Conservation (phyloP, 2,888 invertebrate genomes). For the Megaustenia siamemsis region DNA sequence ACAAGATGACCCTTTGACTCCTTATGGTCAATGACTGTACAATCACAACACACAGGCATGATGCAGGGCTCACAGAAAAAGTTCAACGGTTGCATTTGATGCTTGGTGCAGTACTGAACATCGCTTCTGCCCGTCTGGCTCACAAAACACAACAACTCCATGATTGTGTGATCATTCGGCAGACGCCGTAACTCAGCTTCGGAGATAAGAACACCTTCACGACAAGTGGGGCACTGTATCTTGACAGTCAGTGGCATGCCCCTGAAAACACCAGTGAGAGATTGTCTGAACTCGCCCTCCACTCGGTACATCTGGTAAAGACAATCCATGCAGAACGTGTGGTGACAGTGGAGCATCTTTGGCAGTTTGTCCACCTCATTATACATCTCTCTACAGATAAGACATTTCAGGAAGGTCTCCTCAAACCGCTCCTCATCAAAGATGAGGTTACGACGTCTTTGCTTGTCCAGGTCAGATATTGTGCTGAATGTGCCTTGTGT, state of each 20-base stretch:
- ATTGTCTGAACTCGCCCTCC: conserved; percentile 74
- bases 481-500: conserved; percentile 36
- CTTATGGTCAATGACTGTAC: conserved; percentile 75
- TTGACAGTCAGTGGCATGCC: conserved; percentile 75
- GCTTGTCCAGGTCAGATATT: conserved; percentile 54
- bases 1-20: conserved; percentile 72
- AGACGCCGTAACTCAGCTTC: conserved; percentile 72
- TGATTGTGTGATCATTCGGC: conserved; percentile 75
- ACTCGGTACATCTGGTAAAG: conserved; percentile 77
- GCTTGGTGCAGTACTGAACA: conserved; percentile 72
- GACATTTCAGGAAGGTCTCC: conserved; percentile 77
- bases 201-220: conserved; percentile 71
- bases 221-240: conserved; percentile 74
- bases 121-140: conserved; percentile 69
- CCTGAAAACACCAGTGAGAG: conserved; percentile 72
- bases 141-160: conserved; percentile 72
- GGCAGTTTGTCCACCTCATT: conserved; percentile 78
- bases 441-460: conserved; percentile 66
- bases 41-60: conserved; percentile 75
- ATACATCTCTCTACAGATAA: conserved; percentile 78
- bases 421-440: conserved; percentile 75
- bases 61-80: conserved; percentile 77
- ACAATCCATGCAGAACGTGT: conserved; percentile 79
- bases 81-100: conserved; percentile 75
- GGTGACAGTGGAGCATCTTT: conserved; percentile 79